Evolutionary conservation across 2,113 vertebrate species (phyloP), one percentile per base, ranked within the genome.

Genomic region (Chauna torquata): DNA sequence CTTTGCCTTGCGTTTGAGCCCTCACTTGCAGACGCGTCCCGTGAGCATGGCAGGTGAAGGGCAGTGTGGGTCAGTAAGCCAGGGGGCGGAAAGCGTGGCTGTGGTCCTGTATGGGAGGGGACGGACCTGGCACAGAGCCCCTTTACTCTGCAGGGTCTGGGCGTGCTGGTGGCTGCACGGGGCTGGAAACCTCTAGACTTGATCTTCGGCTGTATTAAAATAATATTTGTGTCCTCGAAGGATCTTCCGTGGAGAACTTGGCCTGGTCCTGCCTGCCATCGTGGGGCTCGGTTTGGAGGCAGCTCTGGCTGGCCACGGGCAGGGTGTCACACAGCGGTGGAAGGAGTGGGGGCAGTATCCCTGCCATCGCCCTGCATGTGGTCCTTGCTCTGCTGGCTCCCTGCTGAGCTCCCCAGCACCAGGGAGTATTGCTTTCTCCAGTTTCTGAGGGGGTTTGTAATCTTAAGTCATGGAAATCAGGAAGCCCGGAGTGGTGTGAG

Each of bases 401-500:
- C 23, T 66, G 36, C 18, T 5, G 14, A 10, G 12, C 9, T 70
- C 32, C 42, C 9, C 12, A 0, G 7, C 12, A 3, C 79, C 86
- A 23, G 42, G 40, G 42, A 44, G 5, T 70, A 1, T 15, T 3
- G 54, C 19, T 18, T 85, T 75, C 17, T 88, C 28, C 14, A 28
- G 34, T 11, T 88, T 86, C 42, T 61, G 19, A 1, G 70, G 18
- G 16, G 27, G 23, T 70, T 62, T 79, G 45, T 88, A 34, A 38
- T 62, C 14, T 14, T 14, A 3, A 32, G 8, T 65, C 18, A 2
- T 28, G 6, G 49, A 2, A 1, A 3, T 27, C 6, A 12, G 79
- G 57, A 28, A 2, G 0, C 3, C 16, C 20, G 3, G 8, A 6
- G 25, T 11, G 57, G 34, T 34, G 6, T 1, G 22, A 18, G n/a